Percentiles rank a stretch among this genome's conserved stretches.
phyloP scores from a whole-genome alignment of 2,797 vertebrate genomes.

The Orestias chungarensis region DNA sequence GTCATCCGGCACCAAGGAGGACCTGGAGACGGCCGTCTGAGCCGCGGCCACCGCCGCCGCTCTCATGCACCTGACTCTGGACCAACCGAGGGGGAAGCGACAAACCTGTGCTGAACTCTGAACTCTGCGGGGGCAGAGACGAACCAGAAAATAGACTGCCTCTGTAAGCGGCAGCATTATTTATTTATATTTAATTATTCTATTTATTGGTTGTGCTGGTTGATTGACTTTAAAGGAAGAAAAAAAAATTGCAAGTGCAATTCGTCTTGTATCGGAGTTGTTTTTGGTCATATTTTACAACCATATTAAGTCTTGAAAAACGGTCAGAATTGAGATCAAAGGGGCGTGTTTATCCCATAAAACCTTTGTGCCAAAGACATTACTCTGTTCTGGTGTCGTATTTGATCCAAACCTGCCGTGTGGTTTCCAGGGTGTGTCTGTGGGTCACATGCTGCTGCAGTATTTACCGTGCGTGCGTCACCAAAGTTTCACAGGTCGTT shows the following conservation, averaged over 20 bases:
- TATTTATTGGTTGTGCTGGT: slow-evolving; percentile 79
- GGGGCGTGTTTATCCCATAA: slow-evolving; percentile 35
- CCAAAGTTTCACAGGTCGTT: background rate
- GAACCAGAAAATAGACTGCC: slow-evolving; percentile 16
- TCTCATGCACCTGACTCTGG: slow-evolving; percentile 12
- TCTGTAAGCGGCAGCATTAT: slow-evolving; percentile 52
- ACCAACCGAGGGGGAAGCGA: slow-evolving; percentile 24
- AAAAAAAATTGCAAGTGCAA: slow-evolving; percentile 66
- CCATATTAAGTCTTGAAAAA: background rate
- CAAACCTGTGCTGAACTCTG: slow-evolving; percentile 15
- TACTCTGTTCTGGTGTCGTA: slow-evolving; percentile 46
- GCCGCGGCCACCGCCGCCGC: slow-evolving; percentile 6
- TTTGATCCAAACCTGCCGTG: slow-evolving; percentile 4
- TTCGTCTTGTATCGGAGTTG: slow-evolving; percentile 38
- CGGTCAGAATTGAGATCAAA: background rate
- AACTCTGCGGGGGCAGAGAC: slow-evolving; percentile 16
- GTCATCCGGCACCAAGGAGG: slow-evolving; percentile 82
- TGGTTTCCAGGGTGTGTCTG: background rate
- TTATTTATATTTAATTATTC: slow-evolving; percentile 81
- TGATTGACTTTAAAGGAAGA: slow-evolving; percentile 48
- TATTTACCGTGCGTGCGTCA: background rate
- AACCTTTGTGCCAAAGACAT: slow-evolving; percentile 74
- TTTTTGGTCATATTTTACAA: slow-evolving; percentile 32
- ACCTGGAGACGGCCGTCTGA: slow-evolving; percentile 98
- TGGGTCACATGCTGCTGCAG: background rate